Base-by-base conservation (phyloP, 92 coral and sea anemone genomes). In the Heliopora coerulea region DNA sequence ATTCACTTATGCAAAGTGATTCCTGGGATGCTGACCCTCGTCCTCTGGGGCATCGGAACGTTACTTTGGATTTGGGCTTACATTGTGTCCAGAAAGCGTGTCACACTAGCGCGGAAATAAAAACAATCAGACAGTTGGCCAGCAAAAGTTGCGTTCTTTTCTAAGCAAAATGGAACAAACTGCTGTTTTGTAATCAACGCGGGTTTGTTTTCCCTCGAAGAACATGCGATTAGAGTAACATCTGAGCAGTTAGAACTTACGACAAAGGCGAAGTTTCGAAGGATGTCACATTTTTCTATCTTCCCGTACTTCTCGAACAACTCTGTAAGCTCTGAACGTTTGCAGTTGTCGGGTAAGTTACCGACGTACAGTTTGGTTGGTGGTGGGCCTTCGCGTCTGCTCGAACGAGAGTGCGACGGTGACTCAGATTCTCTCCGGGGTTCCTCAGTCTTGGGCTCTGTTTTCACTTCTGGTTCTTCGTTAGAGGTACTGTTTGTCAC, bases 191-290 rank as follows among this genome's bases (percentile, higher is more conserved):
- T n/a, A n/a, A n/a, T n/a, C n/a, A n/a, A n/a, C n/a, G n/a, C n/a
- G n/a, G n/a, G n/a, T n/a, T n/a, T n/a, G n/a, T n/a, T n/a, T n/a
- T n/a, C n/a, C n/a, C n/a, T n/a, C n/a, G n/a, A n/a, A n/a, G n/a
- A n/a, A n/a, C 35, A 24, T 0, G 31, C n/a, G 30, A 46, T 14
- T 26, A 23, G 66, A 13, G 12, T 23, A 27, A 27, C 11, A 24
- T 32, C 21, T 18, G 21, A 54, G 15, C 34, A 28, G 56, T 25
- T 20, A 14, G 28, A 54, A 68, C 97, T 85, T 70, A 93, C 98
- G 91, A 93, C 98, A 64, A 93, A 93, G 9, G 98, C 98, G 65
- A 87, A 93, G 77, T 87, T 93, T 52, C 91, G 91, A 6, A 93
- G 93, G 64, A 88, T 80, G 56, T 93, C 98, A 56, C 98, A 93